A percentile compares a stretch with the other conserved stretches of the same genome.
Evolutionary conservation across 2,888 invertebrate species (phyloP).

Genomic region (Phytoseiulus persimilis): DNA sequence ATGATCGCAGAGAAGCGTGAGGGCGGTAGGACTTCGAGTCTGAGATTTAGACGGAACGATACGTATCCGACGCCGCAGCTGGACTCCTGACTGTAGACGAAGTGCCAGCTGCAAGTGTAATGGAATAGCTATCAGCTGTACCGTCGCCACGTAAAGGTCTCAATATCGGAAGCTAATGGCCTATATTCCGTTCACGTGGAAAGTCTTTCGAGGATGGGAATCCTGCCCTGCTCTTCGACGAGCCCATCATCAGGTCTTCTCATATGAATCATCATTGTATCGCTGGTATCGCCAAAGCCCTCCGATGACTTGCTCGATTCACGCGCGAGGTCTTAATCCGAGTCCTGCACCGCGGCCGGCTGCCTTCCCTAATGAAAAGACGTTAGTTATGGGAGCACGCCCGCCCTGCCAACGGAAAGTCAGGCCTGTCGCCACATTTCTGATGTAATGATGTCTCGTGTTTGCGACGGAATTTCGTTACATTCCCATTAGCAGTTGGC

Average conservation of each 20-base stretch:
- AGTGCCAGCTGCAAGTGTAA: neutral
- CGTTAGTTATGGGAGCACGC: neutral
- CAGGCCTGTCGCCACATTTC: neutral
- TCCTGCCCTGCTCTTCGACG: neutral
- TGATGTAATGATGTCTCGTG: too few species aligned
- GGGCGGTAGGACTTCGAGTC: neutral
- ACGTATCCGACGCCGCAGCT: neutral
- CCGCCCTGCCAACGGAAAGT: too few species aligned
- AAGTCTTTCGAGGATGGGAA: neutral
- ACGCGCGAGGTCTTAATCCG: neutral
- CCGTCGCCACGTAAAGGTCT: neutral
- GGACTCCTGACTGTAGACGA: neutral
- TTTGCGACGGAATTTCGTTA: too few species aligned
- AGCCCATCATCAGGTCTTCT: neutral
- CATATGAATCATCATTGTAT: neutral
- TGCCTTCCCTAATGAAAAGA: neutral
- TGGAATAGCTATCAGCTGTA: neutral
- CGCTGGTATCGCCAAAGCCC: neutral
- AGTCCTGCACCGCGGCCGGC: neutral
- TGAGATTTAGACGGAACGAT: neutral
- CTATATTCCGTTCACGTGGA: conserved; percentile 20
- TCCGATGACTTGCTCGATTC: neutral
- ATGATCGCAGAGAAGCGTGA: neutral
- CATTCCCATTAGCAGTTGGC: too few species aligned
- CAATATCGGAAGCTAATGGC: conserved; percentile 13